Base-by-base conservation (phyloP, 2,888 invertebrate species). In the Graphium colonna region DNA sequence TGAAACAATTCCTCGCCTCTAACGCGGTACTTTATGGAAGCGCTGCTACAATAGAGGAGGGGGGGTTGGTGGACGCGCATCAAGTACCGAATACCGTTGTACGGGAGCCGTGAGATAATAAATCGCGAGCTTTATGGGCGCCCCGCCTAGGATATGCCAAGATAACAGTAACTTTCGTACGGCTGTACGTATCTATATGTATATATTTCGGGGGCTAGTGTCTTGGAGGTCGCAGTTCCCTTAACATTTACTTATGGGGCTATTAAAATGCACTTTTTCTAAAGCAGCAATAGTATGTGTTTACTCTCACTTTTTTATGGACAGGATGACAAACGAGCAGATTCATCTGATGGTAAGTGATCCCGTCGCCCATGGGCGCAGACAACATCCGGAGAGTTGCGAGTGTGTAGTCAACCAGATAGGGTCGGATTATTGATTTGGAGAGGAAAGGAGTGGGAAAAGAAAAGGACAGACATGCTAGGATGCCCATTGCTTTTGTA, bases 101-200 rank as follows among this genome's bases (percentile, higher is more conserved):
- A 74, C 71, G 70, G 56, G 65, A 57, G 63, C 68, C 62, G 66
- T 69, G 78, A 82, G 83, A 79, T 82, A 83, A 83, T 82, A 83
- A 82, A 79, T 68, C 61, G 63, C 60, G 63, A 78, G 78, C 84
- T 85, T 86, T 88, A 85, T 88, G 74, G 77, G 69, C 82, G 81
- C 77, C 75, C 80, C 78, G 86, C 86, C 89, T 88, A 87, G 90
- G 90, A 90, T 90, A 90, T 90, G 88, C 87, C 88, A 87, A 90
- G 90, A 90, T 90, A 90, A 90, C 90, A 90, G 90, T 90, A 90
- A 90, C 88, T 90, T 90, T 89, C 84, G 87, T 88, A 84, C 83
- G 77, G 76, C 79, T 79, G 83, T 81, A 62, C 68, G 76, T 82
- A 69, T 68, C 59, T 62, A 62, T 67, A 65, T 59, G 65, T 74